Evolutionary conservation across 2,888 invertebrate species (phyloP).

Genomic region (Bimastos eiseni): DNA sequence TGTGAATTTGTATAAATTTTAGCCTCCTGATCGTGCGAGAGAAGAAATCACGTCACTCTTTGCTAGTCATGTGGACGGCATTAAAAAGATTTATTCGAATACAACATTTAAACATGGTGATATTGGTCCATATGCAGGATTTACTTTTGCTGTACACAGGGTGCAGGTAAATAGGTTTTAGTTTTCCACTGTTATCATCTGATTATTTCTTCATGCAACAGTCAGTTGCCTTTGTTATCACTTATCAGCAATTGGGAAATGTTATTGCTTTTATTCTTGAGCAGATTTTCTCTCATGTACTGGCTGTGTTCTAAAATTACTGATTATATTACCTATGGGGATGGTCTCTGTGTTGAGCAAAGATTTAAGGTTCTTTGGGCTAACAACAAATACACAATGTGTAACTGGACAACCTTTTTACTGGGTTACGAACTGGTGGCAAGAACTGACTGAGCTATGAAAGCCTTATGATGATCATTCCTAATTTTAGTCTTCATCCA

Average conservation of each 20-base stretch:
- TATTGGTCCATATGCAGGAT: constrained; percentile 46
- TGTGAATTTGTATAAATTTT: constrained; percentile 33
- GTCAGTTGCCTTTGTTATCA: neutral
- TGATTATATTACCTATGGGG: neutral
- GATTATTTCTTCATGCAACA: neutral
- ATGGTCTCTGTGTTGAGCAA: neutral
- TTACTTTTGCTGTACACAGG: constrained; percentile 56
- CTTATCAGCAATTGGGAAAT: neutral
- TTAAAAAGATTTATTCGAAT: constrained; percentile 71
- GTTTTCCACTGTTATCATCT: neutral
- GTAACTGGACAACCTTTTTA: neutral
- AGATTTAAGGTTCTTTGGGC: neutral
- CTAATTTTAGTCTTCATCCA: no score
- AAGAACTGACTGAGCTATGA: neutral
- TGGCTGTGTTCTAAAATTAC: neutral
- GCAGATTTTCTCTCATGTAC: neutral
- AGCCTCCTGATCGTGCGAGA: constrained; percentile 70
- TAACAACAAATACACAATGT: neutral
- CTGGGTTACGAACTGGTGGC: neutral
- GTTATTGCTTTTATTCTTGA: neutral
- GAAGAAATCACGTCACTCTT: constrained; percentile 96
- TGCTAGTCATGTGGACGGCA: constrained; percentile 91
- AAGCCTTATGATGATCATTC: no score
- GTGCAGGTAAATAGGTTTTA: constrained; percentile 48
- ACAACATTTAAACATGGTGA: constrained; percentile 50